These are phyloP conservation scores for Neosilurus hyrtlii DNA, from an alignment of 2,797 vertebrate genomes.

Conservation along the genomic window DNA sequence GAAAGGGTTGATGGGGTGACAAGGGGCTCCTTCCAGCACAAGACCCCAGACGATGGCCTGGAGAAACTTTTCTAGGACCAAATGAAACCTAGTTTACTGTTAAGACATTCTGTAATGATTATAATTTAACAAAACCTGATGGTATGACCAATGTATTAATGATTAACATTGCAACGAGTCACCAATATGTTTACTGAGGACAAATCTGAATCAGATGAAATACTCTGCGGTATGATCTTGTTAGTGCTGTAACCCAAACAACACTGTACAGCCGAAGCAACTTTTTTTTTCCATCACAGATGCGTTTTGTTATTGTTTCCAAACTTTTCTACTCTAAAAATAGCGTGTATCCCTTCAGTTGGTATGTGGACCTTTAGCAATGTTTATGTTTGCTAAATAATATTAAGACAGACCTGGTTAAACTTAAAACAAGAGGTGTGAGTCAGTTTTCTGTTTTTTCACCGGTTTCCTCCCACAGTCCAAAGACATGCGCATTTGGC, in stretches of 20 bases:
- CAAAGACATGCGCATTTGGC: no score
- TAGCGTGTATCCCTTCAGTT: no score
- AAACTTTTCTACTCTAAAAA: no score
- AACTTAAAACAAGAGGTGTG: no score
- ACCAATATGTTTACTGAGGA: not conserved
- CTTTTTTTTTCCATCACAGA: not conserved
- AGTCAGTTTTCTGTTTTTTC: no score
- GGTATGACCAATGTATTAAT: not conserved
- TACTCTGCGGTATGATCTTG: not conserved
- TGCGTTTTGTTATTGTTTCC: not conserved
- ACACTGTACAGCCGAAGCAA: constrained; percentile 1
- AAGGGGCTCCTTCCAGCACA: no score
- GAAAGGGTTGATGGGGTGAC: no score
- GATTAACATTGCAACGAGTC: not conserved
- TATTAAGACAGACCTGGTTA: no score
- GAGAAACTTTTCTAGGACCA: not conserved
- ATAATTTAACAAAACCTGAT: not conserved
- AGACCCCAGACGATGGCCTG: no score
- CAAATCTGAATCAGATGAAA: not conserved
- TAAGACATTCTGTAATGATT: not conserved
- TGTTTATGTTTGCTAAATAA: no score
- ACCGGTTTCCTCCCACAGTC: no score
- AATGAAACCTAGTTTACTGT: not conserved
- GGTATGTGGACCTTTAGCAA: no score
- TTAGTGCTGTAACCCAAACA: not conserved